A percentile compares a stretch with the other conserved stretches of the same genome.
These are phyloP conservation scores for Pogonomyrmex barbatus DNA, from an alignment of 1,140 invertebrate genomes.

Conservation along the genomic window DNA sequence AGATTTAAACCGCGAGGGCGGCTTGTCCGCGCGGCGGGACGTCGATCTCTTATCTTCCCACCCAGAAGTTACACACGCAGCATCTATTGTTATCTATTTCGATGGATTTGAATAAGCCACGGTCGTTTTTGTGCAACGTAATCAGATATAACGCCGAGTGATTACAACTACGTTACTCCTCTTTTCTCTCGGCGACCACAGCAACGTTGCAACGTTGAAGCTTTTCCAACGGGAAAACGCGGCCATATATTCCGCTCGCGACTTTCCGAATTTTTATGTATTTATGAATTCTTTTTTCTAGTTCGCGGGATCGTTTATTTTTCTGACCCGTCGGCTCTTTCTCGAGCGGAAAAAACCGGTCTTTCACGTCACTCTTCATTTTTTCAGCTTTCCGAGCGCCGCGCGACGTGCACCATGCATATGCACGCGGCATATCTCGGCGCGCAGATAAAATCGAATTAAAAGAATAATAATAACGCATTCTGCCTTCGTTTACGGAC, in stretches of 20 bases:
- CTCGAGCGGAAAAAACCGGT: background rate
- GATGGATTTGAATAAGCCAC: background rate
- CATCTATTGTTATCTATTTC: slow-evolving; percentile 24
- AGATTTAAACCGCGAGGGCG: slow-evolving; percentile 38
- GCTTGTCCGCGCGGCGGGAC: slow-evolving; percentile 10
- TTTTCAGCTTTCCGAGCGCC: background rate
- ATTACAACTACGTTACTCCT: background rate
- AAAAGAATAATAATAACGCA: slow-evolving; percentile 68
- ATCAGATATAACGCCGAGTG: background rate
- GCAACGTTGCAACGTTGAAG: background rate
- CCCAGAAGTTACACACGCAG: background rate
- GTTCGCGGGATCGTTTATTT: background rate
- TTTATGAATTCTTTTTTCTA: slow-evolving; percentile 29
- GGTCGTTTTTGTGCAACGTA: background rate
- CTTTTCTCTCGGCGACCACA: too few relatives aligned
- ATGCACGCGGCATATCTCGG: background rate
- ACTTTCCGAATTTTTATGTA: slow-evolving; percentile 15
- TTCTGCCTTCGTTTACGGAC: slow-evolving; percentile 61
- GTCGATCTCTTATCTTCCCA: slow-evolving; percentile 21
- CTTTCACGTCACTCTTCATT: background rate
- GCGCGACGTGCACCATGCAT: slow-evolving; percentile 8
- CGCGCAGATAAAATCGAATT: slow-evolving; percentile 64
- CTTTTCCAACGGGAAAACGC: background rate
- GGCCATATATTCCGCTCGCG: too few relatives aligned
- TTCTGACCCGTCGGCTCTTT: background rate